Conservation (phyloP, 2,113 vertebrate species). For the Microcebus jonahi region DNA sequence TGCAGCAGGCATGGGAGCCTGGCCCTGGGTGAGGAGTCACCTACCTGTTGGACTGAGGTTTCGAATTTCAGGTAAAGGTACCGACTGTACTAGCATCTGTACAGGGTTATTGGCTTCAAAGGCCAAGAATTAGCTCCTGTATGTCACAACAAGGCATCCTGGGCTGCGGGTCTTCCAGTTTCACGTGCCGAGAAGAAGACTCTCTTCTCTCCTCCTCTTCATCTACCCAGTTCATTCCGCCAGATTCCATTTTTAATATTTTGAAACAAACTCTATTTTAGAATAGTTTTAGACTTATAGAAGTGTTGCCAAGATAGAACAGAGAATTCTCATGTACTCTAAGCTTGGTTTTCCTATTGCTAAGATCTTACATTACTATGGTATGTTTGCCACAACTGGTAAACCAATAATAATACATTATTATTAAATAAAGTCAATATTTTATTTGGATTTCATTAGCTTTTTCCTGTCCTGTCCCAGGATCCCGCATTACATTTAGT, state of each 20-base stretch:
- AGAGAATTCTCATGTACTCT: background rate
- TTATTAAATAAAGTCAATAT: background rate
- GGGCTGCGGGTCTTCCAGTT: background rate
- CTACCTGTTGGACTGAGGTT: background rate
- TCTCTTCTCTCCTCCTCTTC: background rate
- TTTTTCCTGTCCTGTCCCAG: background rate
- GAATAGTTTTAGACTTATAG: background rate
- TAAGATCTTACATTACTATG: background rate
- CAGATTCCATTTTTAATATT: background rate
- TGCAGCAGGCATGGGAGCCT: background rate
- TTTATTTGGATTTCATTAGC: background rate
- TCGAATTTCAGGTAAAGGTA: slow-evolving; percentile 36
- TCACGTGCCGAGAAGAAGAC: background rate
- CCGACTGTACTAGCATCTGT: background rate
- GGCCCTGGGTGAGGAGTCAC: background rate
- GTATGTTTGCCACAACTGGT: background rate
- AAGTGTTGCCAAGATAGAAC: background rate
- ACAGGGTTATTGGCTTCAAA: background rate
- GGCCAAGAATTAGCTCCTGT: background rate
- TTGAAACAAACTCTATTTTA: background rate
- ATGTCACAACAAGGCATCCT: background rate
- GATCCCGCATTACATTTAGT: background rate
- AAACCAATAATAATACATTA: background rate
- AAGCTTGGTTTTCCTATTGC: too few species aligned
- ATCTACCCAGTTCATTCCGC: background rate